phyloP scores from a whole-genome alignment of 2,113 vertebrate genomes.

The Egretta garzetta region DNA sequence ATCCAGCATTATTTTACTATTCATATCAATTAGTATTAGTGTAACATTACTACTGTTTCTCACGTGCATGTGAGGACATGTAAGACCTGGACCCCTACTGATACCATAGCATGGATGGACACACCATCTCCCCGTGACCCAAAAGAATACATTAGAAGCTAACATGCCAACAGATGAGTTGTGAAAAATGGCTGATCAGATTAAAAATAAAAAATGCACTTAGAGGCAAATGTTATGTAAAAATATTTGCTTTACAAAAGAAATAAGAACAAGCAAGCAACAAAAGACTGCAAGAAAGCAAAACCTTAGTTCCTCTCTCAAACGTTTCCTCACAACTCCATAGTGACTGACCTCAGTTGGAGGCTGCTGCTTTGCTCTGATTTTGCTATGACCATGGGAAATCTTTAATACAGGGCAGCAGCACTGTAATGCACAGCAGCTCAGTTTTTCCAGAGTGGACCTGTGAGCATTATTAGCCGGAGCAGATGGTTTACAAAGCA shows the following conservation, averaged over 20 bases:
- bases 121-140: background rate
- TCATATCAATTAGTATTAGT: background rate
- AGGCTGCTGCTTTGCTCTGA: background rate
- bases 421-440: background rate
- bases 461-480: background rate
- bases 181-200: background rate
- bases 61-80: rapidly evolving
- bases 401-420: background rate
- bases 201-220: conserved; percentile 5
- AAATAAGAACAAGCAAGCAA: background rate
- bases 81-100: background rate
- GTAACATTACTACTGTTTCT: background rate
- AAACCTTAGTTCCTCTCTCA: background rate
- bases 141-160: background rate
- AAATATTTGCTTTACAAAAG: background rate
- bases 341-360: background rate
- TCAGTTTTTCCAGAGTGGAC: background rate
- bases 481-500: background rate
- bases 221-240: background rate
- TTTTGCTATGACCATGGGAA: background rate
- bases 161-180: background rate
- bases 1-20: background rate
- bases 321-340: background rate
- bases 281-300: conserved; percentile 4
- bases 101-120: background rate